These are phyloP conservation scores for Herminia tarsipennalis DNA, from an alignment of 2,888 invertebrate species.

Conservation along the genomic window DNA sequence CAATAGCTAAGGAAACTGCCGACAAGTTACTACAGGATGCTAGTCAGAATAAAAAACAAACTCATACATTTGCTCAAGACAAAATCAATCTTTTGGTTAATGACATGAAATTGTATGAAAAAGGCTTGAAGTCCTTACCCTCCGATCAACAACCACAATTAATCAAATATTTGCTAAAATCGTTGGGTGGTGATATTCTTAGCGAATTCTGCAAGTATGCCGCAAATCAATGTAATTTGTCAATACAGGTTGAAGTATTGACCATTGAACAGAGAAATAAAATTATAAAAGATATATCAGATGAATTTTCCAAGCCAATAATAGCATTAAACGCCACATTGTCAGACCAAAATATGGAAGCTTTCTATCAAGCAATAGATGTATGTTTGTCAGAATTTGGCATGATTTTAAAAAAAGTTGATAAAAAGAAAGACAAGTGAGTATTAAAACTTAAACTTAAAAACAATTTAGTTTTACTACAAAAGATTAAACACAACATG, in stretches of 20 bases:
- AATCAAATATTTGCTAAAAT: constrained; percentile 93
- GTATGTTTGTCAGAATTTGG: constrained; percentile 89
- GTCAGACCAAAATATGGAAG: constrained; percentile 89
- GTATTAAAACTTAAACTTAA: constrained; percentile 37
- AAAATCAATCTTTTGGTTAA: constrained; percentile 91
- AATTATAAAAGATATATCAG: constrained; percentile 88
- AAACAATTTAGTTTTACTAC: neutral
- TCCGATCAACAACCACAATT: constrained; percentile 88
- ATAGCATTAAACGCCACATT: constrained; percentile 89
- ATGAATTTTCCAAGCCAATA: constrained; percentile 89
- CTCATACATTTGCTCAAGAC: constrained; percentile 93
- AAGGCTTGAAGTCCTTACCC: constrained; percentile 89
- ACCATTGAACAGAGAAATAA: constrained; percentile 89
- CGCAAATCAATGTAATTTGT: constrained; percentile 89
- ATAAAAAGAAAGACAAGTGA: constrained; percentile 93
- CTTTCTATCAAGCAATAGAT: constrained; percentile 92
- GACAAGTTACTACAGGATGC: constrained; percentile 90
- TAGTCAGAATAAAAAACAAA: constrained; percentile 89
- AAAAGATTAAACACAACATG: neutral
- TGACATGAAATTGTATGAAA: constrained; percentile 92
- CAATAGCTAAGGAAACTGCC: constrained; percentile 90
- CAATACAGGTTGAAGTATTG: constrained; percentile 85
- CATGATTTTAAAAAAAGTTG: constrained; percentile 94
- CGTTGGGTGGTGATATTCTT: constrained; percentile 92
- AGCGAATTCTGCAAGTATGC: constrained; percentile 92